These are phyloP conservation scores for Cephalopachus bancanus DNA, from an alignment of 2,797 vertebrate species.

Conservation along the genomic window DNA sequence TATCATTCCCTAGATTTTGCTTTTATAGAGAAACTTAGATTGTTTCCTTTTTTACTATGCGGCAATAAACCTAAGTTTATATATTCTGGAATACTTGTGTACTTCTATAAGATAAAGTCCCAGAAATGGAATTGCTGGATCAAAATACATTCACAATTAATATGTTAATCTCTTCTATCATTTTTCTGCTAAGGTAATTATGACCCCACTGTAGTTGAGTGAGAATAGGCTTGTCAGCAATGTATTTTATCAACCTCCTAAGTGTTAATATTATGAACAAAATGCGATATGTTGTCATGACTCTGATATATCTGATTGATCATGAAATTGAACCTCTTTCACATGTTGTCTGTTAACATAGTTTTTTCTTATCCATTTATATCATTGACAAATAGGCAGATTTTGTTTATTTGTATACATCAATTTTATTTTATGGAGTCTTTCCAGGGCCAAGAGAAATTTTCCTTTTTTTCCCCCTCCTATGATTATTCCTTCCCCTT, in stretches of 20 bases:
- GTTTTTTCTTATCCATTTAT: neutral
- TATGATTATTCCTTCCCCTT: neutral
- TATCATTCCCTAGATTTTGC: neutral
- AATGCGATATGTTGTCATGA: neutral
- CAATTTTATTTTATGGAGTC: neutral
- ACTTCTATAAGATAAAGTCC: neutral
- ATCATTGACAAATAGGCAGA: neutral
- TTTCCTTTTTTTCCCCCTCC: neutral
- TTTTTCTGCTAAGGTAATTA: neutral
- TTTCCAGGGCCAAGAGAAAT: neutral
- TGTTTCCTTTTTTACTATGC: neutral
- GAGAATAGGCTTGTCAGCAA: neutral
- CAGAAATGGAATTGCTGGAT: neutral
- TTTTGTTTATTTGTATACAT: neutral
- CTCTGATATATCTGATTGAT: constrained; percentile 35
- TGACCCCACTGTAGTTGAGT: neutral
- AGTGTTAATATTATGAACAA: neutral
- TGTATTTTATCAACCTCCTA: neutral
- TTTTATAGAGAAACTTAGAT: neutral
- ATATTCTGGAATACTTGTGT: neutral
- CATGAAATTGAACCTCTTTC: neutral
- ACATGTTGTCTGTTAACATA: neutral
- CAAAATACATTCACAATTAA: neutral
- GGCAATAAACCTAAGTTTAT: neutral
- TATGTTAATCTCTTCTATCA: neutral